Percentiles rank a stretch among this genome's conserved stretches.
Evolutionary conservation across 2,797 vertebrate species (phyloP).

Genomic region (Notoglanidium macrostoma): DNA sequence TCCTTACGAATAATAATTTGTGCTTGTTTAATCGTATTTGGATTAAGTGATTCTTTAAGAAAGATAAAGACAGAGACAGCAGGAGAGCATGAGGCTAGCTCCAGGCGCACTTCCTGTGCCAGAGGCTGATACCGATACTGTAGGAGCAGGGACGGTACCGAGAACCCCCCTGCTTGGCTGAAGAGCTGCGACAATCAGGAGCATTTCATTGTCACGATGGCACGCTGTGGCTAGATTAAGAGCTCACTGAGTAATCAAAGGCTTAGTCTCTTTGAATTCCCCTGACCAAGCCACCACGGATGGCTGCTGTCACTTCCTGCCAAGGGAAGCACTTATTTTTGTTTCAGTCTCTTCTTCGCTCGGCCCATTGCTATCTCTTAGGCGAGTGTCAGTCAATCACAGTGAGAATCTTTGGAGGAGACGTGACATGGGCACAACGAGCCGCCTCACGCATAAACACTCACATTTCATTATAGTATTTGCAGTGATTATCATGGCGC

Average conservation of each 20-base stretch:
- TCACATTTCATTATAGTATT: not conserved
- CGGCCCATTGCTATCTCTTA: not conserved
- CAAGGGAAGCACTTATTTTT: constrained; percentile 31
- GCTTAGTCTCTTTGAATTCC: constrained; percentile 71
- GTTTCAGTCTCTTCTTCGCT: not conserved
- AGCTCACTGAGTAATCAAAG: constrained; percentile 78
- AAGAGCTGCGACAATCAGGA: constrained; percentile 71
- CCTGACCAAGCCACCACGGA: constrained; percentile 61
- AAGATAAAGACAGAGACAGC: too few species aligned
- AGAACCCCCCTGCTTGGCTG: not conserved
- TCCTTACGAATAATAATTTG: not conserved
- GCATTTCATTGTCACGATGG: constrained; percentile 72
- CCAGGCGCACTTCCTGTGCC: not conserved
- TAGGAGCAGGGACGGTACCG: constrained; percentile 41
- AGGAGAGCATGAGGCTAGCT: not conserved
- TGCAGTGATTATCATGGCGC: not conserved
- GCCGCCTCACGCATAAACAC: not conserved
- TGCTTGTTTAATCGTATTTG: not conserved
- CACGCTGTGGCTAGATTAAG: constrained; percentile 70
- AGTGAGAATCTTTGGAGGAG: not conserved
- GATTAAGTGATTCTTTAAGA: not conserved
- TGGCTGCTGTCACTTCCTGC: constrained; percentile 62
- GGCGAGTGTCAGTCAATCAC: not conserved
- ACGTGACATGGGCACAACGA: not conserved
- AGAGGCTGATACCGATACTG: constrained; percentile 7